Evolutionary conservation across 2,888 invertebrate species (phyloP).

Genomic region (Mamestra brassicae): DNA sequence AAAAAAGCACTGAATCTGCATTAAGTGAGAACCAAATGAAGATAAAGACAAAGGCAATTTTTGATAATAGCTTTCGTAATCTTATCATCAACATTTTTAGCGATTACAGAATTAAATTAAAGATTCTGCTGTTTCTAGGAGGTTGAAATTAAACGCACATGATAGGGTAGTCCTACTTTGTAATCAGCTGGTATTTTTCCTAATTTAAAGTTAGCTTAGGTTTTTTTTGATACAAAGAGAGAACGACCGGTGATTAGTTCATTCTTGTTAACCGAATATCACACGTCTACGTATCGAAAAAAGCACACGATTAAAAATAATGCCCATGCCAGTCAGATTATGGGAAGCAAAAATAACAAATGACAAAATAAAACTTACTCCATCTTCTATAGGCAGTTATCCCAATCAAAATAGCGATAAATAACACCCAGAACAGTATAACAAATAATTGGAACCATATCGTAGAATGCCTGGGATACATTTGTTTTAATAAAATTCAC

Average conservation of each 20-base stretch:
- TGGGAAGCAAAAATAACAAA: neutral
- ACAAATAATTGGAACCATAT: slow-evolving; percentile 39
- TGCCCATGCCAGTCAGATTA: neutral
- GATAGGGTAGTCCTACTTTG: neutral
- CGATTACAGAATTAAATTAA: slow-evolving; percentile 8
- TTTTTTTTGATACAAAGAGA: neutral
- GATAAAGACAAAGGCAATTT: slow-evolving; percentile 19
- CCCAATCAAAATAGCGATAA: slow-evolving; percentile 25
- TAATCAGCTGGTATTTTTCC: slow-evolving; percentile 17
- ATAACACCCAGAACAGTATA: slow-evolving; percentile 57
- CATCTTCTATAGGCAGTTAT: slow-evolving; percentile 30
- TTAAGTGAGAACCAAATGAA: neutral
- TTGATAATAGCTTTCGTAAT: slow-evolving; percentile 2
- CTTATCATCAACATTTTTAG: slow-evolving; percentile 36
- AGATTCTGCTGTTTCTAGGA: neutral
- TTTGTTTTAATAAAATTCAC: slow-evolving; percentile 16
- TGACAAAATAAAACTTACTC: slow-evolving; percentile 38
- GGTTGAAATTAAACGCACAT: slow-evolving; percentile 18
- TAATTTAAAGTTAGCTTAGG: neutral
- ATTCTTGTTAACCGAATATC: neutral
- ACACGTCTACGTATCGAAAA: neutral
- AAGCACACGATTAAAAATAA: too few relatives aligned
- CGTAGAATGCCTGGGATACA: slow-evolving; percentile 12
- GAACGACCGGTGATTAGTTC: neutral
- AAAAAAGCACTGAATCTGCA: slow-evolving; percentile 9